Evolutionary conservation across 2,797 vertebrate genomes (phyloP).

Genomic region (Nannoperca obscura): DNA sequence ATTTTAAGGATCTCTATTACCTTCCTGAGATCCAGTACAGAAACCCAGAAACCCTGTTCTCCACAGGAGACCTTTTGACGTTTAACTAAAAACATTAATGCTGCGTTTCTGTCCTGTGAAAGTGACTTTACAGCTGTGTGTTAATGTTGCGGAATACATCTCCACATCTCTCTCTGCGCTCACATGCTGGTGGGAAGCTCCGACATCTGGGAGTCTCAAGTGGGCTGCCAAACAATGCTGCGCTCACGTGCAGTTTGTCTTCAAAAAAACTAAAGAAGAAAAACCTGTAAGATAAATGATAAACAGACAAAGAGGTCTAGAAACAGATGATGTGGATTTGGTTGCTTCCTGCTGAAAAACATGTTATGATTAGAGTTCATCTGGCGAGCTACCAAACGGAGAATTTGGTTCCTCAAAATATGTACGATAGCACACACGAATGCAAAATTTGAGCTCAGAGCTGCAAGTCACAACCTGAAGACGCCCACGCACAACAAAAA

Average conservation of each 20-base stretch:
- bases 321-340: slow-evolving; percentile 39
- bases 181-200: slow-evolving; percentile 14
- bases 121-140: slow-evolving; percentile 27
- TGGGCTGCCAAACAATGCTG: slow-evolving; percentile 31
- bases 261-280: not conserved
- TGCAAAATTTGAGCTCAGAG: slow-evolving; percentile 37
- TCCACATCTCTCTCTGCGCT: slow-evolving; percentile 17
- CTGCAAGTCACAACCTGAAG: slow-evolving; percentile 55
- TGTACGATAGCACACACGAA: slow-evolving; percentile 12
- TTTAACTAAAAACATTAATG: not conserved
- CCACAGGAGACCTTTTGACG: not conserved
- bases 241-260: slow-evolving; percentile 20
- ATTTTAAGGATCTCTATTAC: no score
- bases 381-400: slow-evolving; percentile 45
- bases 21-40: no score
- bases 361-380: slow-evolving; percentile 24
- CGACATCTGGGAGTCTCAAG: slow-evolving; percentile 35
- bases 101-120: slow-evolving; percentile 6
- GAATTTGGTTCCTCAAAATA: slow-evolving; percentile 39
- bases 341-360: slow-evolving; percentile 38
- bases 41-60: not conserved
- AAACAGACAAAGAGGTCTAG: slow-evolving; percentile 30
- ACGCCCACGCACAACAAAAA: slow-evolving; percentile 43
- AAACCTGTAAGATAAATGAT: slow-evolving; percentile 28
- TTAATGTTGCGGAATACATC: slow-evolving; percentile 16